Evolutionary conservation across 2,888 invertebrate species (phyloP).

Genomic region (Periphyllus acericola): DNA sequence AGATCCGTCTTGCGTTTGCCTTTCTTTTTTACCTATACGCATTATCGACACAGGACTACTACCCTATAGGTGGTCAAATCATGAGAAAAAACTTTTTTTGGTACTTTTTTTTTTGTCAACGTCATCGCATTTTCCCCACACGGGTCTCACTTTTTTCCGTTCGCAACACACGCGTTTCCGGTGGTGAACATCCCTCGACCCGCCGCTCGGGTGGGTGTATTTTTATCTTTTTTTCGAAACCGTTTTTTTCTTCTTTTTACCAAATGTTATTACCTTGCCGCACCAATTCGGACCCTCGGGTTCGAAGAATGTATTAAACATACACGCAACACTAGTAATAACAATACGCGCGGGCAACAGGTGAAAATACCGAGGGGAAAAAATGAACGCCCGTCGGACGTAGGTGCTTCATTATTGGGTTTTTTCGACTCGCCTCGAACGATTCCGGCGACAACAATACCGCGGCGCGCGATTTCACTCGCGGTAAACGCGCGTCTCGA

Average conservation of each 20-base stretch:
- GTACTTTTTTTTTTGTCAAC: background rate
- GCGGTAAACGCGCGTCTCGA: background rate
- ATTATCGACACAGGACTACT: background rate
- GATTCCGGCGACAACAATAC: too few relatives aligned
- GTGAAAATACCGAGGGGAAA: background rate
- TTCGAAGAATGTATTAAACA: background rate
- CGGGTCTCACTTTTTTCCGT: constrained; percentile 22
- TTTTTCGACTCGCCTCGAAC: background rate
- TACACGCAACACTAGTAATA: background rate
- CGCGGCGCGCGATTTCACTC: too few relatives aligned
- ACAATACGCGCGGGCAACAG: background rate
- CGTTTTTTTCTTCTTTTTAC: constrained; percentile 23
- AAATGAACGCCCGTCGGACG: background rate
- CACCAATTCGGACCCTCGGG: background rate
- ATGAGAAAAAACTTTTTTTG: constrained; percentile 42
- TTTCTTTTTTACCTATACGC: constrained; percentile 26
- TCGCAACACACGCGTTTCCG: constrained; percentile 29
- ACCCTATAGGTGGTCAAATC: constrained; percentile 24
- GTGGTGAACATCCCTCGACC: background rate
- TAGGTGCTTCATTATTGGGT: too few relatives aligned
- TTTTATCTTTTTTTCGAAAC: background rate
- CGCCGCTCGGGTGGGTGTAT: background rate
- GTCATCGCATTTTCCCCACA: background rate
- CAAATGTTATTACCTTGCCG: background rate
- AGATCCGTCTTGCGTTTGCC: constrained; percentile 25